Evolutionary conservation across 2,888 invertebrate species (phyloP), one percentile per base, ranked within the genome.

Genomic region (Chelonus formosanus): DNA sequence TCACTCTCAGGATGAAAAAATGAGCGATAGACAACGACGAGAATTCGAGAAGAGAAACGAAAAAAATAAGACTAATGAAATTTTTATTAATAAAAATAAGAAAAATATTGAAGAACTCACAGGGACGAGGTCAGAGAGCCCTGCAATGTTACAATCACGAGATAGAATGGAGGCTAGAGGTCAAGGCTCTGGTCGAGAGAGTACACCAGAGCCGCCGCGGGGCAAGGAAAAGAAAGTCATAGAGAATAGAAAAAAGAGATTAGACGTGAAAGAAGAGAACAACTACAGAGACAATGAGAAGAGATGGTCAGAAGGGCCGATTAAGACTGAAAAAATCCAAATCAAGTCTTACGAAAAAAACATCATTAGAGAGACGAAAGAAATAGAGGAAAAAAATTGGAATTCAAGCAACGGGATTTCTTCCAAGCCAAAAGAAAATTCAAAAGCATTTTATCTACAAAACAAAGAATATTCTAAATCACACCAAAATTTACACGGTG

Each of bases 381-480:
- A 72, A 35, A 36, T 63, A 20, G 56, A 64, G 4, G 73, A 69
- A 5, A 73, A 79, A 54, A 75, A 74, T 55, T 75, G 80, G 78
- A 81, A 67, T 67, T 45, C 62, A 6, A 66, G 45, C 10, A 67
- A 81, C 63, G 78, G 77, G 71, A 68, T 75, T 53, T 72, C 74
- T 10, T 67, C 74, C n/a, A 67, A 72, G 36, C 72, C 74, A n/a
- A 78, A 76, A 57, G 68, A 74, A 53, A 83, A 85, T 69, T 84
- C 87, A 31, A 90, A 88, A 77, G 88, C 87, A 8, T 93, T 93
- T 83, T 93, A 93, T 84, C 93, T 93, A 78, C 74, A 69, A 20
- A 55, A 59, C 35, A 73, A 68, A 44, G 74, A 74, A 47, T 69
- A 60, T n/a, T 73, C 70, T 44, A 70, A 68, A 55, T 67, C 70